Conservation (phyloP, 2,113 vertebrate genomes). For the Rattus rattus region DNA sequence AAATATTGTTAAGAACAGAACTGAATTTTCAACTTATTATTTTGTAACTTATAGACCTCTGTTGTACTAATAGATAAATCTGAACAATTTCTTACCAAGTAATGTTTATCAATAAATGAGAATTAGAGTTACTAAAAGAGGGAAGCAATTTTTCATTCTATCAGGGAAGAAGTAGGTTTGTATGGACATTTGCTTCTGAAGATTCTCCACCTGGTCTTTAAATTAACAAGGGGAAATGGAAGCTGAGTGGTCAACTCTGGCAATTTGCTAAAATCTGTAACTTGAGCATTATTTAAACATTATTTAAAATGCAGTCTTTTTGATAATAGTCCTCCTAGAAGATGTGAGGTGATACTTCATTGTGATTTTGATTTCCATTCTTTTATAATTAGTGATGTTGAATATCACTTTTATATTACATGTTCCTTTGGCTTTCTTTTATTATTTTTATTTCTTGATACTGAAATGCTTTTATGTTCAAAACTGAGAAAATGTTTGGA, state of each 20-base stretch:
- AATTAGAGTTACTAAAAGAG: conserved; percentile 25
- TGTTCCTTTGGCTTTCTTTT: not conserved
- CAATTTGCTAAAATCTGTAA: conserved; percentile 35
- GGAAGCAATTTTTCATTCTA: conserved; percentile 26
- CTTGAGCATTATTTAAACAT: not conserved
- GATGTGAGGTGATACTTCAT: not conserved
- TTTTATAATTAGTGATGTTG: not conserved
- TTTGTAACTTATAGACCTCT: conserved; percentile 45
- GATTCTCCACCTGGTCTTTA: conserved; percentile 49
- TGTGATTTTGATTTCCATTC: not conserved
- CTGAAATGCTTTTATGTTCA: not conserved
- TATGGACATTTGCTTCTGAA: conserved; percentile 44
- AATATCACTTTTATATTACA: not conserved
- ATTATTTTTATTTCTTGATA: not conserved
- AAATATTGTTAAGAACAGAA: conserved; percentile 43
- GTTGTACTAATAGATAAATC: conserved; percentile 48
- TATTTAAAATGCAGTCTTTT: conserved; percentile 32
- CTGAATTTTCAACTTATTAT: conserved; percentile 35
- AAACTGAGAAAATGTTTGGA: not conserved
- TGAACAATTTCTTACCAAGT: conserved; percentile 9
- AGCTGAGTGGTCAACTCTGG: not conserved
- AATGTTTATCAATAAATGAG: conserved; percentile 54
- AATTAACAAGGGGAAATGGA: conserved; percentile 15
- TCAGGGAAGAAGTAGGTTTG: not conserved
- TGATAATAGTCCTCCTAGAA: not conserved